A percentile compares a stretch with the other conserved stretches of the same genome.
Evolutionary conservation across 2,888 invertebrate genomes (phyloP).

Genomic region (Microctonus aethiopoides): DNA sequence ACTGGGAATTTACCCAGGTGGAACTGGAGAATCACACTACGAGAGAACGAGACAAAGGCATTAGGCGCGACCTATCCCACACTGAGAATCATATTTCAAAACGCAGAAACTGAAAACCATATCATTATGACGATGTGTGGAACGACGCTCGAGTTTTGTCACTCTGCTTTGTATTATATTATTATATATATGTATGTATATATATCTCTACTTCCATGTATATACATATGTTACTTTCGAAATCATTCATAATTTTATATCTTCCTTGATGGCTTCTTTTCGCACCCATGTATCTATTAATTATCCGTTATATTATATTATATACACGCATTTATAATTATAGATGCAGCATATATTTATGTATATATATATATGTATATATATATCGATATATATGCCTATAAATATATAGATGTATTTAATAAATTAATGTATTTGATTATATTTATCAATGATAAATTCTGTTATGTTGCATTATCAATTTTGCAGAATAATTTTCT

Average conservation of each 20-base stretch:
- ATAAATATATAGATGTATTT: too few species aligned
- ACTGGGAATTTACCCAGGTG: neutral
- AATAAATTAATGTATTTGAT: too few species aligned
- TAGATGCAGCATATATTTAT: too few species aligned
- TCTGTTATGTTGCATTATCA: too few species aligned
- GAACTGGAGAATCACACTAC: neutral
- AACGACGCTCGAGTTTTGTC: slow-evolving; percentile 45
- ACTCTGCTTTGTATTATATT: neutral
- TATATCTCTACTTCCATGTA: neutral
- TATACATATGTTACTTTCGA: neutral
- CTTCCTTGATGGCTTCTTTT: neutral
- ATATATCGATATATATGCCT: too few species aligned
- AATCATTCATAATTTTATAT: neutral
- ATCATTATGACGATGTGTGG: slow-evolving; percentile 58
- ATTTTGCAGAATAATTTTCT: too few species aligned
- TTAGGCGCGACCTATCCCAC: slow-evolving; percentile 59
- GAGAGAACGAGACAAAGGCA: slow-evolving; percentile 3
- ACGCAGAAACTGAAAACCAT: slow-evolving; percentile 65
- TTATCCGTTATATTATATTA: too few species aligned
- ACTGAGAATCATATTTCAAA: slow-evolving; percentile 64
- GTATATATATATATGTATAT: too few species aligned
- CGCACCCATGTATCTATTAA: too few species aligned
- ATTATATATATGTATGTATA: neutral
- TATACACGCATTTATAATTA: too few species aligned
- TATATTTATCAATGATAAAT: too few species aligned